Percentiles rank a stretch among this genome's conserved stretches.
phyloP scores from a whole-genome alignment of 2,888 invertebrate species.

The Linnaemya vulpina region DNA sequence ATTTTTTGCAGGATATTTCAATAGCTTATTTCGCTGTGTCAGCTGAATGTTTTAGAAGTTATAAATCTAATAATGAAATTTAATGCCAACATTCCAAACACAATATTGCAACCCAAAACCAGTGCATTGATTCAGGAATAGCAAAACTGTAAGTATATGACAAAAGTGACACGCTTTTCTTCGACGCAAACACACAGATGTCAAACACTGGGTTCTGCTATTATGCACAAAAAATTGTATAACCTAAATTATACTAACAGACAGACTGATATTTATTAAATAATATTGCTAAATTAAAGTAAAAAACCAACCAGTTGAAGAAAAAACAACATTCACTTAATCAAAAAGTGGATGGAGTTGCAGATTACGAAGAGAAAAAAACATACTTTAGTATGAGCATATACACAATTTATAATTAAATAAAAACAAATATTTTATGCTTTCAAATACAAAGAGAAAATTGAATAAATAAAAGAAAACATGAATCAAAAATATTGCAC shows the following conservation, averaged over 20 bases:
- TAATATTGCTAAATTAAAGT: neutral
- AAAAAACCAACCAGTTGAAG: neutral
- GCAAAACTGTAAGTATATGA: too few species aligned
- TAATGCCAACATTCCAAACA: too few species aligned
- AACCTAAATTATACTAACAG: neutral
- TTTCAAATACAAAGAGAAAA: constrained; percentile 31
- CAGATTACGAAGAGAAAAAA: constrained; percentile 10
- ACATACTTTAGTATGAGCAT: neutral
- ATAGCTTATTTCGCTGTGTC: too few species aligned
- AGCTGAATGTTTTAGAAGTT: too few species aligned
- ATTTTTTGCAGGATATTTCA: too few species aligned
- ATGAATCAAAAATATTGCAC: constrained; percentile 48
- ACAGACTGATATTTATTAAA: constrained; percentile 5
- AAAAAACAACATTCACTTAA: constrained; percentile 56
- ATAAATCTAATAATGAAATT: too few species aligned
- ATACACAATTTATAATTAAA: neutral
- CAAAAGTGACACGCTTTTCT: too few species aligned
- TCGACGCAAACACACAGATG: too few species aligned
- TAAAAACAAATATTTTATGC: neutral
- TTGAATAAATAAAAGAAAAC: constrained; percentile 23
- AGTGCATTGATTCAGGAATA: too few species aligned
- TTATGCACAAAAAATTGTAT: too few species aligned
- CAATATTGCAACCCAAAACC: too few species aligned
- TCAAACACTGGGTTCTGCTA: too few species aligned
- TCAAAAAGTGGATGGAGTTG: constrained; percentile 27